A percentile compares a stretch with the other conserved stretches of the same genome.
Evolutionary conservation across 2,888 invertebrate genomes (phyloP).

Genomic region (Drosophila dives): DNA sequence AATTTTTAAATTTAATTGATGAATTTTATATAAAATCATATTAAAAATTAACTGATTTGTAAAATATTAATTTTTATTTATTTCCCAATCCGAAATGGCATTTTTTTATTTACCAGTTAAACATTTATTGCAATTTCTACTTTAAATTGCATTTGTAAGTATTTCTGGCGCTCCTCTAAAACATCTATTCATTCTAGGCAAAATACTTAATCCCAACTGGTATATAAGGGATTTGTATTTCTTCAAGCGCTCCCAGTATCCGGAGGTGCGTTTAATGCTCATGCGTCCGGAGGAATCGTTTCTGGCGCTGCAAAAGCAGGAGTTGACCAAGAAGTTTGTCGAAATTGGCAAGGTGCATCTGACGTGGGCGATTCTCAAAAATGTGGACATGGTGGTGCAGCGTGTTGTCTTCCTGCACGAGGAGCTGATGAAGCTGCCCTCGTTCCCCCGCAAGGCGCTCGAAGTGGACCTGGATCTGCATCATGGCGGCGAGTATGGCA

Average conservation of each 20-base stretch:
- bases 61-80: not conserved
- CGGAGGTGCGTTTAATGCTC: conserved; percentile 96
- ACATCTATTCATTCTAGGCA: conserved; percentile 87
- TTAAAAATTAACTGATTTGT: not conserved
- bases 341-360: conserved; percentile 98
- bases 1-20: not conserved
- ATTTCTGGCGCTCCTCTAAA: not conserved
- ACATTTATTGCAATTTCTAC: not conserved
- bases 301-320: conserved; percentile 94
- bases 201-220: conserved; percentile 97
- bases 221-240: conserved; percentile 98
- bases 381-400: conserved; percentile 98
- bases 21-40: not conserved
- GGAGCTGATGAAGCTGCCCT: conserved; percentile 98
- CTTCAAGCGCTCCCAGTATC: conserved; percentile 98
- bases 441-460: conserved; percentile 98
- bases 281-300: conserved; percentile 97
- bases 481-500: conserved; percentile 94
- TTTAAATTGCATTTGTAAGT: not conserved
- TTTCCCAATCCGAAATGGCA: too few relatives aligned
- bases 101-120: too few relatives aligned
- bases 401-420: conserved; percentile 99
- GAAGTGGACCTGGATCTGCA: conserved; percentile 98
- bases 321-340: conserved; percentile 96
- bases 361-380: conserved; percentile 96